Percentiles rank a stretch among this genome's conserved stretches.
phyloP scores from a whole-genome alignment of 2,888 invertebrate genomes.

The Globia sparganii region DNA sequence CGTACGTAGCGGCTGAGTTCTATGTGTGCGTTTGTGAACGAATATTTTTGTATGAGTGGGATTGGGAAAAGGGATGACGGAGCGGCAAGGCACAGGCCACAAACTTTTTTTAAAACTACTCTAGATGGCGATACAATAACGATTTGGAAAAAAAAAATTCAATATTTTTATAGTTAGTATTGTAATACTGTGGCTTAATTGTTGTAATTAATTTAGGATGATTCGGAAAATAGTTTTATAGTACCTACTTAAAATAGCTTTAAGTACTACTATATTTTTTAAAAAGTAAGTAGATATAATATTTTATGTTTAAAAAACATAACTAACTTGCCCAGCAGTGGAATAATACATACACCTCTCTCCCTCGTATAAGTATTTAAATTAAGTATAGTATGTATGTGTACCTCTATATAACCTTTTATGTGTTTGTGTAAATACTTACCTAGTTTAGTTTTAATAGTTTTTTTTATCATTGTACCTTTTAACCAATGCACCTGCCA shows the following conservation, averaged over 20 bases:
- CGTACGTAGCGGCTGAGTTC: constrained; percentile 35
- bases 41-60: constrained; percentile 55
- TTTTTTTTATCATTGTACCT: too few species aligned
- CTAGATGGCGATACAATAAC: constrained; percentile 59
- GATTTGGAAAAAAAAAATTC: not conserved
- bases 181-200: not conserved
- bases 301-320: not conserved
- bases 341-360: too few species aligned
- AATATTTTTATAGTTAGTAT: not conserved
- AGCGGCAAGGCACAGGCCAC: constrained; percentile 22
- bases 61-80: constrained; percentile 35
- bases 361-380: too few species aligned
- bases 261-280: too few species aligned
- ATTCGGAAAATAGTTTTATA: not conserved
- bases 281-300: too few species aligned
- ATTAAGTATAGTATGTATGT: too few species aligned
- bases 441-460: too few species aligned
- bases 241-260: too few species aligned
- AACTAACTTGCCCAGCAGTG: not conserved
- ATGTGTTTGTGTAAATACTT: too few species aligned
- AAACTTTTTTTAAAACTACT: constrained; percentile 33
- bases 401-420: too few species aligned
- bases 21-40: constrained; percentile 59
- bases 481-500: too few species aligned
- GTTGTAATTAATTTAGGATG: not conserved